Evolutionary conservation across 2,888 invertebrate species (phyloP).

Genomic region (Ectemnius continuus): DNA sequence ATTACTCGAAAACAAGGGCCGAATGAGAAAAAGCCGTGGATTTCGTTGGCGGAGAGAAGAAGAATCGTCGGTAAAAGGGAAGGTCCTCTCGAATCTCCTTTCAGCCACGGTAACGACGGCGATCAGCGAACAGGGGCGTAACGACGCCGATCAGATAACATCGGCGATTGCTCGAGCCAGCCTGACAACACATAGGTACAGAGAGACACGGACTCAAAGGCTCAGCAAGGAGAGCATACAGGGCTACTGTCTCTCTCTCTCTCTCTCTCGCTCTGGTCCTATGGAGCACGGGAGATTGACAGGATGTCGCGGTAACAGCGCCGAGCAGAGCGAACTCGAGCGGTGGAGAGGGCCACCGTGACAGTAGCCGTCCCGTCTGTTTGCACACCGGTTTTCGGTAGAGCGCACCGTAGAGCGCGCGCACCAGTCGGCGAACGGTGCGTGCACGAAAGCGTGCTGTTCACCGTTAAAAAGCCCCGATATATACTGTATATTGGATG

Average conservation of each 20-base stretch:
- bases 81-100: constrained; percentile 23
- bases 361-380: constrained; percentile 49
- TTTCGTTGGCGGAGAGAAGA: not conserved
- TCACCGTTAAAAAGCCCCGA: constrained; percentile 43
- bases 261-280: no score
- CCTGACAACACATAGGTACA: constrained; percentile 6
- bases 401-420: constrained; percentile 62
- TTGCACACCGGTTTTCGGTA: constrained; percentile 74
- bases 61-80: not conserved
- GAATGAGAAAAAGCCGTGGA: constrained; percentile 30
- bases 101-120: constrained; percentile 27
- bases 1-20: constrained; percentile 32
- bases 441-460: constrained; percentile 5
- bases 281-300: constrained; percentile 51
- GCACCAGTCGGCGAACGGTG: no score
- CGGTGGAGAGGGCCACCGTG: not conserved
- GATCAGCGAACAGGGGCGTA: constrained; percentile 30
- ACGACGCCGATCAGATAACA: constrained; percentile 52
- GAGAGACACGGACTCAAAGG: no score
- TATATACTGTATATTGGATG: constrained; percentile 61
- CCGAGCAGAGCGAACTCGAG: not conserved
- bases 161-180: constrained; percentile 27
- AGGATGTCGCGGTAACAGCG: constrained; percentile 57
- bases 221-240: no score
- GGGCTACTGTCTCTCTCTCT: no score